Percentiles rank a stretch among this genome's conserved stretches.
Conservation (phyloP, 2,888 invertebrate species). For the Caenorhabditis zanzibari region DNA sequence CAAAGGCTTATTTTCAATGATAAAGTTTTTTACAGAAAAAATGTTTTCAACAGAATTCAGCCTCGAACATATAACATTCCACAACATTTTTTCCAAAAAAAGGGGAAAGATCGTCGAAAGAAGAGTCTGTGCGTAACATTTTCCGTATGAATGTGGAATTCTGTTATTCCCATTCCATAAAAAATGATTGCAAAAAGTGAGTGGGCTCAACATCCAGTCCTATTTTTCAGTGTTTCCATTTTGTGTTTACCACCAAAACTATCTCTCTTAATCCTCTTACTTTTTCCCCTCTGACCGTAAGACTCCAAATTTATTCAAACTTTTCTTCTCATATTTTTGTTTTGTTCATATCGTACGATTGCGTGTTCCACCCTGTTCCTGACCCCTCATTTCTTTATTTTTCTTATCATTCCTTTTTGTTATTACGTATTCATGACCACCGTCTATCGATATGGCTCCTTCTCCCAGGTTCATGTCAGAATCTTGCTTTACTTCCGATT, state of each 20-base stretch:
- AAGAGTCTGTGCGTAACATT: background rate
- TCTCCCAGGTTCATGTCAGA: slow-evolving; percentile 30
- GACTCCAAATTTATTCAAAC: slow-evolving; percentile 21
- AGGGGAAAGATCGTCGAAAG: slow-evolving; percentile 34
- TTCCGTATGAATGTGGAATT: slow-evolving; percentile 24
- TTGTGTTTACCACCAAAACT: slow-evolving; percentile 14
- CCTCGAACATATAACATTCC: no score
- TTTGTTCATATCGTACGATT: slow-evolving; percentile 15
- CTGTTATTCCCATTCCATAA: slow-evolving; percentile 40
- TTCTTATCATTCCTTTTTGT: slow-evolving; percentile 26
- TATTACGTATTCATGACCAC: slow-evolving; percentile 33
- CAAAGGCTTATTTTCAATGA: background rate
- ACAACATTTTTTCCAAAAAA: background rate
- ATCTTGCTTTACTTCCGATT: background rate
- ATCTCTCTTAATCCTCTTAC: slow-evolving; percentile 49
- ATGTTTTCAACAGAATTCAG: background rate
- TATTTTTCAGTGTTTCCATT: slow-evolving; percentile 1
- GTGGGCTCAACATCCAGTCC: slow-evolving; percentile 5
- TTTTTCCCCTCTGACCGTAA: slow-evolving; percentile 29
- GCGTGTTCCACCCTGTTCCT: slow-evolving; percentile 3
- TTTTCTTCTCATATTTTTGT: slow-evolving; percentile 11
- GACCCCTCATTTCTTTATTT: slow-evolving; percentile 11
- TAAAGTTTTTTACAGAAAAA: background rate
- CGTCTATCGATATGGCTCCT: slow-evolving; percentile 35
- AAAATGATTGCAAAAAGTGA: slow-evolving; percentile 34